Percentiles rank a stretch among this genome's conserved stretches.
Evolutionary conservation across 2,113 vertebrate genomes (phyloP).

Genomic region (Prietella phreatophila): DNA sequence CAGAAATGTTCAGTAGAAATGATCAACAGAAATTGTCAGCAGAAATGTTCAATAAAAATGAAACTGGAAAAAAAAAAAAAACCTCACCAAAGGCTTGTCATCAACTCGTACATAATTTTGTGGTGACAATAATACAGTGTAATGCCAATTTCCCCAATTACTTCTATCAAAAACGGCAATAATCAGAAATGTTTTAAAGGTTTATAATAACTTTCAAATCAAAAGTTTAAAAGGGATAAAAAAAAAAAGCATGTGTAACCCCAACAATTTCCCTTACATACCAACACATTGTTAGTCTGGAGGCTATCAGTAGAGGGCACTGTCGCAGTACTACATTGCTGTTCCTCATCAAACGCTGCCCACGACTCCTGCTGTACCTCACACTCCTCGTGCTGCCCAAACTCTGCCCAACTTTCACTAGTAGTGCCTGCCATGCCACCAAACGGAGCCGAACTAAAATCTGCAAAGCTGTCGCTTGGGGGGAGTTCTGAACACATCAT

Average conservation of each 20-base stretch:
- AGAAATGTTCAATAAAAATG: too few relatives aligned
- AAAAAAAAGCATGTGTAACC: not conserved
- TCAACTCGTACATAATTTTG: not conserved
- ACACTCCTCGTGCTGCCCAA: conserved; percentile 67
- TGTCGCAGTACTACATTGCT: conserved; percentile 63
- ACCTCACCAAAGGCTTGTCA: not conserved
- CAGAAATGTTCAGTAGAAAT: too few relatives aligned
- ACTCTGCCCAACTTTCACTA: conserved; percentile 79
- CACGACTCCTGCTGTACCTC: conserved; percentile 70
- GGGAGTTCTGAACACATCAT: conserved; percentile 68
- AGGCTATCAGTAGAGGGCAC: conserved; percentile 53
- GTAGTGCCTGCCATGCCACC: conserved; percentile 57
- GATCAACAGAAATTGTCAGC: too few relatives aligned
- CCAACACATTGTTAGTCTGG: conserved; percentile 66
- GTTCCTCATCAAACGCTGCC: conserved; percentile 78
- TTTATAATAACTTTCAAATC: not conserved
- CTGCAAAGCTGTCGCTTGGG: conserved; percentile 88
- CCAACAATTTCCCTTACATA: conserved; percentile 59
- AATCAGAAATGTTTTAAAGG: not conserved
- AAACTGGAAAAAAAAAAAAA: not conserved
- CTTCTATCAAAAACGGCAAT: not conserved
- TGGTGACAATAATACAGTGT: not conserved
- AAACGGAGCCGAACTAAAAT: conserved; percentile 85
- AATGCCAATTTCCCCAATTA: not conserved
- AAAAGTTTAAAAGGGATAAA: not conserved